Base-by-base conservation (phyloP, 2,113 vertebrate species). In the Hydropotes inermis region DNA sequence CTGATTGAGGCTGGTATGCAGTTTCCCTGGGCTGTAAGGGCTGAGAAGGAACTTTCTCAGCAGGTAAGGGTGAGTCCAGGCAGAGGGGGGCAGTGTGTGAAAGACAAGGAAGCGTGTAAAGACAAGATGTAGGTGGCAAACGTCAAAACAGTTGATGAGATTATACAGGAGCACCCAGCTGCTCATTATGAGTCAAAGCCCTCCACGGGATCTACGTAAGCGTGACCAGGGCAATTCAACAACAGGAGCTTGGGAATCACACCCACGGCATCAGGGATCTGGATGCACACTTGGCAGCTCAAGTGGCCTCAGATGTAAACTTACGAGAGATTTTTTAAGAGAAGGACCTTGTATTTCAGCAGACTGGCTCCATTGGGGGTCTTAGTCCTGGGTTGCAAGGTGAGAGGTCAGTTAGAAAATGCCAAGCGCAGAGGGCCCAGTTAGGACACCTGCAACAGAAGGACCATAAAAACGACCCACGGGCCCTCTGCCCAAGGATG, bases 401-500 rank as follows among this genome's bases (percentile, higher is more conserved):
- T n/a, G 39, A 36, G 67, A 36, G 50, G 9, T 43, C 8, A 87
- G 30, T 43, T n/a, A 87, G 78, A 50, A n/a, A 30, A 21, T n/a
- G 13, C 8, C 14, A 88, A 83, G 27, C 19, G 30, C 60, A 6
- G 28, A 92, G n/a, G 39, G 13, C 16, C 55, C 15, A 23, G 30
- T n/a, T 25, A 45, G 61, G 4, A 6, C 45, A n/a, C 60, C 28
- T 47, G 21, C 30, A 85, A 81, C 15, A 90, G 21, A 87, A 64
- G 25, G 14, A 27, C 60, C 60, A 54, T 76, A 81, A 45, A 95
- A 43, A 78, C 55, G 27, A 57, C 27, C 64, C 39, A 57, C 1
- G 47, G 94, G 97, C 93, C 43, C 23, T 89, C 55, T 95, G 93
- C 96, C 97, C 91, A 88, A 61, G 7, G 88, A 97, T 93, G 96